Conservation (phyloP, 2,888 invertebrate genomes). For the Atrina japonica region DNA sequence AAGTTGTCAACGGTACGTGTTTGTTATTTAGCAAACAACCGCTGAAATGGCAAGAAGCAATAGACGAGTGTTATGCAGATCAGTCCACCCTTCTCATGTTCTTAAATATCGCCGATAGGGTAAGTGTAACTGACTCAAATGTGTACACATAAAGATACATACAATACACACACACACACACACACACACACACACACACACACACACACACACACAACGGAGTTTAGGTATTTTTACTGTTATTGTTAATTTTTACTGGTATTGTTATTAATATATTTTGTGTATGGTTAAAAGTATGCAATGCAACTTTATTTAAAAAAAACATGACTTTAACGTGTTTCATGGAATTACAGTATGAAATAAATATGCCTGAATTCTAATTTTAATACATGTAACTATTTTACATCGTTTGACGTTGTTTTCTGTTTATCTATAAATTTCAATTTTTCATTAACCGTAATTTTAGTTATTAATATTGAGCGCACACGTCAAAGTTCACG, state of each 20-base stretch:
- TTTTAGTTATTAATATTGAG: background rate
- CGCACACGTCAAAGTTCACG: too few relatives aligned
- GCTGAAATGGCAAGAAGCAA: constrained; percentile 51
- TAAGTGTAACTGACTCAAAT: constrained; percentile 13
- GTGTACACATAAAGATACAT: too few relatives aligned
- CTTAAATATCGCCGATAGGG: constrained; percentile 43
- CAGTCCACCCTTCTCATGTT: constrained; percentile 44
- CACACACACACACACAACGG: background rate
- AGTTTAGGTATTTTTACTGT: too few relatives aligned
- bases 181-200: too few relatives aligned
- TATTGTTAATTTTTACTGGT: too few relatives aligned
- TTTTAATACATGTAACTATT: background rate
- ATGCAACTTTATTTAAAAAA: too few relatives aligned
- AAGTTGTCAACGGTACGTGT: constrained; percentile 40
- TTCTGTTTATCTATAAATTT: too few relatives aligned
- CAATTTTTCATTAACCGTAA: too few relatives aligned
- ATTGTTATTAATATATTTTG: too few relatives aligned
- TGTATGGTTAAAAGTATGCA: too few relatives aligned
- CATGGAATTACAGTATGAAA: background rate
- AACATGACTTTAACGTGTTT: too few relatives aligned
- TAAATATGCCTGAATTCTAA: background rate
- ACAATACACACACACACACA: background rate
- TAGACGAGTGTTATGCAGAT: constrained; percentile 51
- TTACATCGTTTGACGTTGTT: too few relatives aligned
- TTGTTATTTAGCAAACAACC: constrained; percentile 49